phyloP scores from a whole-genome alignment of 2,113 vertebrate genomes.

The Cryptotis parvus region DNA sequence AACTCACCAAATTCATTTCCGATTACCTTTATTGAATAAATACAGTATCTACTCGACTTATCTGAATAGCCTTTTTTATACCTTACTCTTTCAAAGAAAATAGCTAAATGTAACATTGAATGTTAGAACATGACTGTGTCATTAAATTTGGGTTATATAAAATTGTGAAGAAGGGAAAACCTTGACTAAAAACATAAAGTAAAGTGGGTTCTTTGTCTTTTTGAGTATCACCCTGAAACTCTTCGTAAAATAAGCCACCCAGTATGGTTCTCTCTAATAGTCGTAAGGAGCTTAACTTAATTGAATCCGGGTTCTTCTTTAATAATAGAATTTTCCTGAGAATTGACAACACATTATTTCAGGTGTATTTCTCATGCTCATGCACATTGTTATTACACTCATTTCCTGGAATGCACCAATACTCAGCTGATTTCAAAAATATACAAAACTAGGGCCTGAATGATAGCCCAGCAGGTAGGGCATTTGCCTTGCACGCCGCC shows the following conservation, averaged over 20 bases:
- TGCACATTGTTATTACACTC: neutral
- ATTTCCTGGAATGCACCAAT: neutral
- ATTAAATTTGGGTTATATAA: neutral
- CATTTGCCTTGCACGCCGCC: no score
- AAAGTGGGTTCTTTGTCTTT: neutral
- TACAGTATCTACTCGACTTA: neutral
- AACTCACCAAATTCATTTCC: neutral
- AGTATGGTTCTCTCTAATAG: neutral
- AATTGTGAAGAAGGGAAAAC: neutral
- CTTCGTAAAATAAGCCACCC: neutral
- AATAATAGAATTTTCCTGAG: no score
- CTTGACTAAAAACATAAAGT: neutral
- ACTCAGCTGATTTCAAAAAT: neutral
- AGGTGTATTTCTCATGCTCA: neutral
- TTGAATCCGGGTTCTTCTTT: neutral
- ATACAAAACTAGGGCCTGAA: no score
- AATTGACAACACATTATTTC: neutral
- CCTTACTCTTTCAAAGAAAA: neutral
- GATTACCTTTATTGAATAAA: neutral
- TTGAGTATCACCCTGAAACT: neutral
- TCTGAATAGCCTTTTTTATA: neutral
- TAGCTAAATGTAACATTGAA: neutral
- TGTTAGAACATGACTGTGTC: neutral
- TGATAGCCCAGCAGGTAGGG: no score
- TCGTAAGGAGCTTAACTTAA: neutral